These are phyloP conservation scores for Urocolius indicus DNA, from an alignment of 2,113 vertebrate genomes.

Conservation along the genomic window DNA sequence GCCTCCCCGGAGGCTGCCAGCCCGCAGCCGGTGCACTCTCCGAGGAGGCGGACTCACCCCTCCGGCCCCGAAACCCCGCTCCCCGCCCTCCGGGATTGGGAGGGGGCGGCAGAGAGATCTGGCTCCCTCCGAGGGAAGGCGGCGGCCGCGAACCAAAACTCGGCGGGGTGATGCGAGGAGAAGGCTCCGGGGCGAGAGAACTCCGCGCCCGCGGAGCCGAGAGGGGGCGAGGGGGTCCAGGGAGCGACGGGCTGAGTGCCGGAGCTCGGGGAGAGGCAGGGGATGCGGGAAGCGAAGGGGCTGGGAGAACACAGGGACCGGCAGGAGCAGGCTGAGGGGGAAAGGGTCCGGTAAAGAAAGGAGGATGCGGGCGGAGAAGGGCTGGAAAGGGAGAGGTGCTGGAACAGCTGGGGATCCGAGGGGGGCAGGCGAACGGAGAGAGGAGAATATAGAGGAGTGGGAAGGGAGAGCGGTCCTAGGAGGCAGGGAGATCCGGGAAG, in stretches of 20 bases:
- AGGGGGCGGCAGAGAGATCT: conserved; percentile 33
- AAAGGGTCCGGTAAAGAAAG: not conserved
- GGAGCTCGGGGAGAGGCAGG: not conserved
- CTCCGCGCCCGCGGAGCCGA: not conserved
- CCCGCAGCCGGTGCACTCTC: not conserved
- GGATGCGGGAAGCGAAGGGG: not conserved
- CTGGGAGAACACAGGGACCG: not conserved
- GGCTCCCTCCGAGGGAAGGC: not conserved
- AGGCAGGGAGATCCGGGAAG: conserved; percentile 7
- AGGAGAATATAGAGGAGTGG: not conserved
- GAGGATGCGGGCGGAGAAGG: not conserved
- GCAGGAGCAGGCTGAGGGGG: not conserved
- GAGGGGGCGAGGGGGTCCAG: not conserved
- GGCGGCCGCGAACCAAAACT: conserved; percentile 16
- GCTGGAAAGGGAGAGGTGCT: not conserved
- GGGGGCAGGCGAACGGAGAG: not conserved
- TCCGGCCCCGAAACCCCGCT: conserved; percentile 6
- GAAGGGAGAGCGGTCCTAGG: not conserved
- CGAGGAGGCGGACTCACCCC: not conserved
- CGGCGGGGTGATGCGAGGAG: not conserved
- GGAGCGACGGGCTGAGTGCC: no score
- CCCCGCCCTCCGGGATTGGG: not conserved
- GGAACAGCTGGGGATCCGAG: not conserved
- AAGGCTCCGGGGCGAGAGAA: not conserved
- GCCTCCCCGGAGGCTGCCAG: not conserved